Evolutionary conservation across 2,888 invertebrate genomes (phyloP).

Genomic region (Physocephala rufipes): DNA sequence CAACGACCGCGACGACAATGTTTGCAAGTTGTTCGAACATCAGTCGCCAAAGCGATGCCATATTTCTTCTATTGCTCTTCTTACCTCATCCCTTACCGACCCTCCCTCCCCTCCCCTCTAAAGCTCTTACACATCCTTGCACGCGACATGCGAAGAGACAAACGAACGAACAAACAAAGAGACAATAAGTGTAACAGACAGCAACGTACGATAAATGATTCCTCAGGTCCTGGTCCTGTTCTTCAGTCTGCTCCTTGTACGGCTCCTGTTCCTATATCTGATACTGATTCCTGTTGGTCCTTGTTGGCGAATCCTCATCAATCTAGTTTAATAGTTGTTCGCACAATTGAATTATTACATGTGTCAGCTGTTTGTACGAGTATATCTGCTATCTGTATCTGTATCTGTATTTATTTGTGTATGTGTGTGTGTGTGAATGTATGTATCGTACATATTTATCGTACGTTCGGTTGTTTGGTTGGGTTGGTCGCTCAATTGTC

Average conservation of each 20-base stretch:
- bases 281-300: neutral
- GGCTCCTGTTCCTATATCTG: neutral
- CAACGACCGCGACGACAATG: neutral
- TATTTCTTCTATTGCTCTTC: neutral
- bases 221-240: conserved; percentile 2
- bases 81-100: neutral
- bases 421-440: conserved; percentile 8
- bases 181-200: neutral
- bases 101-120: neutral
- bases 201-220: conserved; percentile 12
- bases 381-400: too few relatives aligned
- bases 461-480: too few relatives aligned
- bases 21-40: neutral
- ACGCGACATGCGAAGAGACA: neutral
- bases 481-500: too few relatives aligned
- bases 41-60: conserved; percentile 5
- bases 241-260: too few relatives aligned
- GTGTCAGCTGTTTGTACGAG: conserved; percentile 56
- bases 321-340: conserved; percentile 62
- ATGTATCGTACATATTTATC: neutral
- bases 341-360: conserved; percentile 62
- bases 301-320: conserved; percentile 53
- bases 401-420: too few relatives aligned
- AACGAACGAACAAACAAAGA: too few relatives aligned
- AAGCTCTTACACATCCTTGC: neutral